A percentile compares a stretch with the other conserved stretches of the same genome.
These are phyloP conservation scores for Kradibia gibbosae DNA, from an alignment of 1,140 invertebrate species.

Conservation along the genomic window DNA sequence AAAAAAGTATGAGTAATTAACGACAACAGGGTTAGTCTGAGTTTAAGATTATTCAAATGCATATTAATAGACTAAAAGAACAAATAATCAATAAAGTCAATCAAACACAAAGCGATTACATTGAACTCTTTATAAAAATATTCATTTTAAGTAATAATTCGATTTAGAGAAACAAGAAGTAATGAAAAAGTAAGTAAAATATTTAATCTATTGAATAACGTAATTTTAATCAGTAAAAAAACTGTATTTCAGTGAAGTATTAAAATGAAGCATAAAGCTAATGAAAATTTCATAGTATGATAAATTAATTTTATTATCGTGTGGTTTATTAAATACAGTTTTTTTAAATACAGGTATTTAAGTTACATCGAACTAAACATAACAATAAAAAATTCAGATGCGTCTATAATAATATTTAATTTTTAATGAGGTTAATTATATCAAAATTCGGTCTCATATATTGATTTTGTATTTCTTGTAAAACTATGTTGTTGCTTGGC, in stretches of 20 bases:
- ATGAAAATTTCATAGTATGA: neutral
- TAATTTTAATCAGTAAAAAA: neutral
- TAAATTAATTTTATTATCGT: too few relatives aligned
- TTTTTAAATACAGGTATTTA: too few relatives aligned
- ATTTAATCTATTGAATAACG: neutral
- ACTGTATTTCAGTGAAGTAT: neutral
- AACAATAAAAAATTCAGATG: too few relatives aligned
- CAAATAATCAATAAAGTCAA: constrained; percentile 27
- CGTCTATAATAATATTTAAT: too few relatives aligned
- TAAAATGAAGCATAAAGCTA: neutral
- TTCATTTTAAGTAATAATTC: neutral
- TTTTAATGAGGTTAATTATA: too few relatives aligned
- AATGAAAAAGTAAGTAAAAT: neutral
- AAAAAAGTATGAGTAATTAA: constrained; percentile 1
- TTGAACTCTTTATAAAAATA: neutral
- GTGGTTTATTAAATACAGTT: too few relatives aligned
- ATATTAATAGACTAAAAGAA: constrained; percentile 33
- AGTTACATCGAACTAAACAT: too few relatives aligned
- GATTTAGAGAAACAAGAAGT: neutral
- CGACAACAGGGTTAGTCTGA: neutral
- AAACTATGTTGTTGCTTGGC: too few relatives aligned
- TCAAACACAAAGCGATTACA: neutral
- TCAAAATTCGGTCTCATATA: too few relatives aligned
- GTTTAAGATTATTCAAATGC: constrained; percentile 20
- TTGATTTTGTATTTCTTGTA: too few relatives aligned